A percentile compares a stretch with the other conserved stretches of the same genome.
Conservation (phyloP, 1,140 invertebrate species). For the Neomicropteryx cornuta region DNA sequence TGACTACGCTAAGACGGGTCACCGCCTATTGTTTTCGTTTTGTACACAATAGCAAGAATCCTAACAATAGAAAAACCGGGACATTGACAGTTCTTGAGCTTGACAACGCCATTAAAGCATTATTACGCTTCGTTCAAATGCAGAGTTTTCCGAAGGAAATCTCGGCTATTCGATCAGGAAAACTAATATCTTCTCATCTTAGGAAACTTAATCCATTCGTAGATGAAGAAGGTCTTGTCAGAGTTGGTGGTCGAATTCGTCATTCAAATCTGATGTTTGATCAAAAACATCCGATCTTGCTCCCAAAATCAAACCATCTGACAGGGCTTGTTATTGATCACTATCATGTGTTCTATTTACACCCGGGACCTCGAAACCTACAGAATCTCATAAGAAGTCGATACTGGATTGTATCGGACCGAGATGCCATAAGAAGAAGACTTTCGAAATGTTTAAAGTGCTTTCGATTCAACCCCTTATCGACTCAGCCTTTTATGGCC, state of each 20-base stretch:
- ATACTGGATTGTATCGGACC: background rate
- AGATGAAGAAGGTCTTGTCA: conserved; percentile 13
- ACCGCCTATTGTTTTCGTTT: too few species aligned
- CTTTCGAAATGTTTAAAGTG: background rate
- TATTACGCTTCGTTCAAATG: too few species aligned
- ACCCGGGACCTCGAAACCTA: background rate
- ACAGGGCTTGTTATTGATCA: background rate
- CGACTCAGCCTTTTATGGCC: conserved; percentile 1
- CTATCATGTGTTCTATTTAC: background rate
- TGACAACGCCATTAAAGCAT: too few species aligned
- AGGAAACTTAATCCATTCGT: conserved; percentile 16
- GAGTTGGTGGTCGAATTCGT: conserved; percentile 16
- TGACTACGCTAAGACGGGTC: too few species aligned
- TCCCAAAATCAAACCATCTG: background rate
- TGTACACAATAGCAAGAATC: too few species aligned
- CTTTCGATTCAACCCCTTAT: background rate
- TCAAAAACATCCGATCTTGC: background rate
- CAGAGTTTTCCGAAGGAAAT: too few species aligned
- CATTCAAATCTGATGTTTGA: background rate
- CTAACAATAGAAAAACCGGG: too few species aligned
- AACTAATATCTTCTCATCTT: too few species aligned
- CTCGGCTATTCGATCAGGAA: too few species aligned
- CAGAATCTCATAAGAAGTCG: background rate
- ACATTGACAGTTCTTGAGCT: too few species aligned
- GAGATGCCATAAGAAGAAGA: background rate